Conservation (phyloP, 2,113 vertebrate genomes). For the Tauraco erythrolophus region DNA sequence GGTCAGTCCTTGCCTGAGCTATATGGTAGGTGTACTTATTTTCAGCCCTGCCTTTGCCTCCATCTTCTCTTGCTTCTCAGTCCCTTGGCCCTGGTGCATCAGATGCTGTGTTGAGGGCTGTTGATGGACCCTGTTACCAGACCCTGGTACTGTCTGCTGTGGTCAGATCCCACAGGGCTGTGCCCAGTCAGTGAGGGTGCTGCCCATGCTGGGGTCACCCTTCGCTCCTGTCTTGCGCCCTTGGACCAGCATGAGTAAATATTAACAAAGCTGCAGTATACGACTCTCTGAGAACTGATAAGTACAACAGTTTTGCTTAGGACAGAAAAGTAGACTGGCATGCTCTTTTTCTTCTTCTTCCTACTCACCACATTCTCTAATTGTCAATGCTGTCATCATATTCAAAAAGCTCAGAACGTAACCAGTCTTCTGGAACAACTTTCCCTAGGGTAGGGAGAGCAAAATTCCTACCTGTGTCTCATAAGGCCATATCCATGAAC, state of each 20-base stretch:
- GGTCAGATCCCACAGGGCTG: not conserved
- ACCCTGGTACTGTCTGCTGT: not conserved
- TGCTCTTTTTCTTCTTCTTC: not conserved
- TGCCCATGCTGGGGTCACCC: not conserved
- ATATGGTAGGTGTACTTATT: not conserved
- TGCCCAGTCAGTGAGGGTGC: rapidly evolving
- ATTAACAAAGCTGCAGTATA: not conserved
- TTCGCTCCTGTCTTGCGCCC: not conserved
- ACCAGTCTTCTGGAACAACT: not conserved
- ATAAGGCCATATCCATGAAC: not conserved
- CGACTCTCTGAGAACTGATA: not conserved
- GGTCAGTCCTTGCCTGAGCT: not conserved
- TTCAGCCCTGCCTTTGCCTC: not conserved
- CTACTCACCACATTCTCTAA: not conserved
- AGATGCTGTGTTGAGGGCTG: rapidly evolving
- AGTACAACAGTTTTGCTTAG: not conserved
- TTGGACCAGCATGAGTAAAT: not conserved
- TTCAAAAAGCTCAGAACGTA: not conserved
- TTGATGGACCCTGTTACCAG: not conserved
- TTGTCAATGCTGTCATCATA: not conserved
- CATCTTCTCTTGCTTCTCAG: not conserved
- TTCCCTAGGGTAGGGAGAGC: not conserved
- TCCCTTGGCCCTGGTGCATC: not conserved
- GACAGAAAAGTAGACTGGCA: not conserved
- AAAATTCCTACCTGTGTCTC: not conserved